Percentiles rank a stretch among this genome's conserved stretches.
Conservation (phyloP, 2,888 invertebrate genomes). For the Coleophora flavipennella region DNA sequence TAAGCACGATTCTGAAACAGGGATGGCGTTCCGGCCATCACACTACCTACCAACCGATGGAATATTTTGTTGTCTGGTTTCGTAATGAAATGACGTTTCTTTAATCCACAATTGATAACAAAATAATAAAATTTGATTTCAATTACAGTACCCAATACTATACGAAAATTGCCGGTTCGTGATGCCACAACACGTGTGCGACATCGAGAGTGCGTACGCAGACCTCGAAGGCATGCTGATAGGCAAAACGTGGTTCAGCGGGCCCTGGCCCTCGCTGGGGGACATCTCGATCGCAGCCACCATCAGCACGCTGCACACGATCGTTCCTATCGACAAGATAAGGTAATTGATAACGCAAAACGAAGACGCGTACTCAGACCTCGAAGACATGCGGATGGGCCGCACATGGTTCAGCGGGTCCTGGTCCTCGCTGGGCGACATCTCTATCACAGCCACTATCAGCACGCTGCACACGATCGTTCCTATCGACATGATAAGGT, state of each 20-base stretch:
- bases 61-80: no score
- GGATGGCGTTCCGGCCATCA: no score
- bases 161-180: conserved; percentile 40
- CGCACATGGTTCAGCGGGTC: conserved; percentile 35
- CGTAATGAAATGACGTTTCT: no score
- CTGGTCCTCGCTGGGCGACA: conserved; percentile 37
- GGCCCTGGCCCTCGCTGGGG: conserved; percentile 32
- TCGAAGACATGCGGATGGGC: conserved; percentile 34
- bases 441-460: conserved; percentile 37
- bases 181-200: conserved; percentile 36
- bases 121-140: no score
- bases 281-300: conserved; percentile 43
- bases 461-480: conserved; percentile 43
- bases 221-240: conserved; percentile 37
- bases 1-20: no score
- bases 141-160: conserved; percentile 40
- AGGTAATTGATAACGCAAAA: conserved; percentile 22
- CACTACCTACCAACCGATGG: no score
- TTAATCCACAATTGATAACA: no score
- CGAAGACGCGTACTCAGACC: conserved; percentile 34
- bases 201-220: conserved; percentile 36
- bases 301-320: conserved; percentile 38
- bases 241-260: conserved; percentile 33
- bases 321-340: conserved; percentile 38
- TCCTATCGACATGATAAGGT: conserved; percentile 39